These are phyloP conservation scores for Serranochromis macrocephalus DNA, from an alignment of 2,113 vertebrate genomes.

Conservation along the genomic window DNA sequence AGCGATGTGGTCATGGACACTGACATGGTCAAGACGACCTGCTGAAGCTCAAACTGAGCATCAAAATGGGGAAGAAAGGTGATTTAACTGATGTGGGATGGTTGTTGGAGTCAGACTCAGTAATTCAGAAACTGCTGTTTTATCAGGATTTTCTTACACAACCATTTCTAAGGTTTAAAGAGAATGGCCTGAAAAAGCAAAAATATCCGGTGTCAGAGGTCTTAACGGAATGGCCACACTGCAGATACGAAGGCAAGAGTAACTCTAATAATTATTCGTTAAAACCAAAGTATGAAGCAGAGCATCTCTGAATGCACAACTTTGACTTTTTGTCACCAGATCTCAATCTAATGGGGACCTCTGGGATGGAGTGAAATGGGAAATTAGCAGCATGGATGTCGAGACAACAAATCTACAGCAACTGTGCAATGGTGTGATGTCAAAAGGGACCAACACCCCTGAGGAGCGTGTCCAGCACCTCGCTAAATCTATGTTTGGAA, in stretches of 20 bases:
- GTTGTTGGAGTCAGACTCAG: not conserved
- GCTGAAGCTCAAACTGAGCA: not conserved
- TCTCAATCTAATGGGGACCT: not conserved
- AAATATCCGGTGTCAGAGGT: fast-evolving
- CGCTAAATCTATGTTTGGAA: not conserved
- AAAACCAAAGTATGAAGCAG: not conserved
- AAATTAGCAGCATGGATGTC: not conserved
- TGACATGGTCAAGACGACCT: not conserved
- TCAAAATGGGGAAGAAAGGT: not conserved
- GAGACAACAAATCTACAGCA: not conserved
- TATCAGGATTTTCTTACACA: not conserved
- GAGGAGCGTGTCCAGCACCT: not conserved
- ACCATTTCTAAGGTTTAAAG: not conserved
- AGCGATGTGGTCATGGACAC: not conserved
- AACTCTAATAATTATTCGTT: not conserved
- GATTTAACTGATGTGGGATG: fast-evolving
- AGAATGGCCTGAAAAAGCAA: not conserved
- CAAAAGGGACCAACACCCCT: not conserved
- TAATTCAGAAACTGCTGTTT: not conserved
- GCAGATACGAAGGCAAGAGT: not conserved
- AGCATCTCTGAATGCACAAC: not conserved
- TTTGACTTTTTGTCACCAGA: not conserved
- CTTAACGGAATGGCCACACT: not conserved
- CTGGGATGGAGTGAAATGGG: not conserved
- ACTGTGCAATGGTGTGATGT: not conserved